Percentiles rank a stretch among this genome's conserved stretches.
Conservation (phyloP, 2,113 vertebrate genomes). For the Hiodon alosoides region DNA sequence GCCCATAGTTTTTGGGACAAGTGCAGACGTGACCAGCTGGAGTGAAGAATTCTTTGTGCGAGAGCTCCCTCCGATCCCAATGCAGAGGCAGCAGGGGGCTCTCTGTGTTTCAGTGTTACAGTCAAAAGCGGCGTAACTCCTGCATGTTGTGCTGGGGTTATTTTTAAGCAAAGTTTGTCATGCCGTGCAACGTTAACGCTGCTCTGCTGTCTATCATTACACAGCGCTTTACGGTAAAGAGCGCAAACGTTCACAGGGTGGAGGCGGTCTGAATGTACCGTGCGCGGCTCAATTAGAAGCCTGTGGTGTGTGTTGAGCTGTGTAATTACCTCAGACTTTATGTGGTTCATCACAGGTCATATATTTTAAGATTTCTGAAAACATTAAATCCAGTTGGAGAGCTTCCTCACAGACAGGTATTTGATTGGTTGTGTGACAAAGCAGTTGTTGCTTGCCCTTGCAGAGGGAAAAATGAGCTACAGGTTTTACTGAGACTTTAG, state of each 20-base stretch:
- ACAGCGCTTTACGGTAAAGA: conserved; percentile 10
- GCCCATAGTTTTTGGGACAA: neutral
- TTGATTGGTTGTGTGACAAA: neutral
- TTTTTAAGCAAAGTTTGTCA: conserved; percentile 13
- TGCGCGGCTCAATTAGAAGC: neutral
- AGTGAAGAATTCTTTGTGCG: neutral
- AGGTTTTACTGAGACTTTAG: neutral
- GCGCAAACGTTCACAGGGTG: neutral
- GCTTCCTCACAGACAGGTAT: neutral
- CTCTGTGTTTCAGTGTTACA: neutral
- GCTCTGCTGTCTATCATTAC: conserved; percentile 7
- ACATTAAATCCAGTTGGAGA: neutral
- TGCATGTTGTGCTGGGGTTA: neutral
- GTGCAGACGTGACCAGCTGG: neutral
- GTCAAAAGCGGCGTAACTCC: neutral
- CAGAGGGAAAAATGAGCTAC: neutral
- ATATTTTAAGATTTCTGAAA: conserved; percentile 11
- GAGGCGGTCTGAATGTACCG: neutral
- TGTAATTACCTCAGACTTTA: conserved; percentile 15
- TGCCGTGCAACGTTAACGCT: conserved; percentile 6
- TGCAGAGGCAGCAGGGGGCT: too few species aligned
- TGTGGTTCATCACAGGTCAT: neutral
- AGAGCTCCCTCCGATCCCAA: neutral
- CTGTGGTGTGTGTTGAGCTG: neutral
- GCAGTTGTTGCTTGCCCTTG: conserved; percentile 12